These are phyloP conservation scores for Scomber japonicus DNA, from an alignment of 2,113 vertebrate species.

Conservation along the genomic window DNA sequence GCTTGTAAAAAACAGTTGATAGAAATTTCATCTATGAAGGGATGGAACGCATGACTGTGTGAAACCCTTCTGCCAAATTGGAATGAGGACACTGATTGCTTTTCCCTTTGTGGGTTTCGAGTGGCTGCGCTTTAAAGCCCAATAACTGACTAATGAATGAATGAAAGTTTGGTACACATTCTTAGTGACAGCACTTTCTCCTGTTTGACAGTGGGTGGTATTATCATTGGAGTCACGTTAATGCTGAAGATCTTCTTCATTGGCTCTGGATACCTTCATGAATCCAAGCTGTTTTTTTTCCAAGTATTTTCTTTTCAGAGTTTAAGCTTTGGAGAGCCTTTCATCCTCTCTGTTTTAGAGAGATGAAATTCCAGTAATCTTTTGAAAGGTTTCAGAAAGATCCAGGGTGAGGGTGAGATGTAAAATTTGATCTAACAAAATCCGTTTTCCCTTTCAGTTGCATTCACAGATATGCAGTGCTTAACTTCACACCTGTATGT, in stretches of 20 bases:
- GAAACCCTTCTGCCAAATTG: constrained; percentile 26
- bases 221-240: constrained; percentile 49
- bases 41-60: constrained; percentile 22
- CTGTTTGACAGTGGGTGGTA: constrained; percentile 1
- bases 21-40: constrained; percentile 27
- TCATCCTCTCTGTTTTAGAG: neutral
- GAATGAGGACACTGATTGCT: constrained; percentile 39
- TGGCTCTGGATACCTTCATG: constrained; percentile 8
- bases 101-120: constrained; percentile 50
- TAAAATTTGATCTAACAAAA: too few species aligned
- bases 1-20: constrained; percentile 19
- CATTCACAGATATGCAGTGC: too few species aligned
- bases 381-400: constrained; percentile 1
- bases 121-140: constrained; percentile 36
- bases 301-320: constrained; percentile 22
- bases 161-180: constrained; percentile 45
- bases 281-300: constrained; percentile 1
- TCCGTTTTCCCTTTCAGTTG: too few species aligned
- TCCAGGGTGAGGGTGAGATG: neutral
- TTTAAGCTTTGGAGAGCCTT: neutral
- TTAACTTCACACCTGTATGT: too few species aligned
- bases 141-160: constrained; percentile 51
- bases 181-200: constrained; percentile 29
- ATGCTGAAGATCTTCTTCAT: constrained; percentile 12
- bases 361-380: too few species aligned